phyloP scores from a whole-genome alignment of 2,797 vertebrate species.

The Macropus fuliginosus region DNA sequence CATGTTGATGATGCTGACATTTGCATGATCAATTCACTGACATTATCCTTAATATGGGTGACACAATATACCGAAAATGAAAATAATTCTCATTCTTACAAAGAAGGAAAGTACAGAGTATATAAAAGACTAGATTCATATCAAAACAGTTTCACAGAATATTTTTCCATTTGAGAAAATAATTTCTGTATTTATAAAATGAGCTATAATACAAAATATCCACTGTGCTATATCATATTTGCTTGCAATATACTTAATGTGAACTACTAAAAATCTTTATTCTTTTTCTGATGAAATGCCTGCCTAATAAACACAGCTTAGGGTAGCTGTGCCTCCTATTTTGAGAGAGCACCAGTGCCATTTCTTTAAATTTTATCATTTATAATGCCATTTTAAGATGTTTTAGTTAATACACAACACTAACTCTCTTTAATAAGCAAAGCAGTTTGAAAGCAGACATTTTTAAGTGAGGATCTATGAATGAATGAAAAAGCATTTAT shows the following conservation, averaged over 20 bases:
- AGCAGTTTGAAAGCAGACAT: background rate
- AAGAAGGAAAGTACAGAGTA: slow-evolving; percentile 48
- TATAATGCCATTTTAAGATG: background rate
- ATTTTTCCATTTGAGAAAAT: background rate
- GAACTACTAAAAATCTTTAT: slow-evolving; percentile 3
- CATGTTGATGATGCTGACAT: slow-evolving; percentile 7
- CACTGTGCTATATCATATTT: background rate
- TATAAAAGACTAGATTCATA: slow-evolving; percentile 61
- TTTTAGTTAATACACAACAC: background rate
- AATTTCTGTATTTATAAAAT: slow-evolving; percentile 26
- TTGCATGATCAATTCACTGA: background rate
- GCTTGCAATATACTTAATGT: background rate
- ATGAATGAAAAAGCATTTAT: background rate
- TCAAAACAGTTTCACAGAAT: slow-evolving; percentile 43
- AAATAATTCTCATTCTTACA: slow-evolving; percentile 57
- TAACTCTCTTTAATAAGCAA: background rate
- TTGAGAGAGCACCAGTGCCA: background rate
- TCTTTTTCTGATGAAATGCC: background rate
- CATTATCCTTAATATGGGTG: slow-evolving; percentile 8
- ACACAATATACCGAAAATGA: slow-evolving; percentile 24
- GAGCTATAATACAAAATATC: background rate
- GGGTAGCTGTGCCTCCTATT: background rate
- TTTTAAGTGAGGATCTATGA: background rate
- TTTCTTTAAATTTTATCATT: background rate
- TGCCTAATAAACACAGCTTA: background rate